Evolutionary conservation across 2,113 vertebrate genomes (phyloP), one percentile per base, ranked within the genome.

Genomic region (Penelope pileata): DNA sequence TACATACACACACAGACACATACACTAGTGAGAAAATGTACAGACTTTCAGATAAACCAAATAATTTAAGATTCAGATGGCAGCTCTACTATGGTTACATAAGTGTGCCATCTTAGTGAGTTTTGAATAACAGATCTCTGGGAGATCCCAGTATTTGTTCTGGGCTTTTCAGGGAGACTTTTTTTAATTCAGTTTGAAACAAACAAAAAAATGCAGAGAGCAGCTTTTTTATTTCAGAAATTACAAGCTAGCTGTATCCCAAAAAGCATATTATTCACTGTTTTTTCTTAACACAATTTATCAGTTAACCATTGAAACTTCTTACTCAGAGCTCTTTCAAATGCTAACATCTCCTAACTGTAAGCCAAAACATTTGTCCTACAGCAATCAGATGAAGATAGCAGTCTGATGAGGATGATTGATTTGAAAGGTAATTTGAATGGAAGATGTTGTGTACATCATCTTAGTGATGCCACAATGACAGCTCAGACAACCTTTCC

Each of bases 371-470:
- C 79, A 93, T 94, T 96, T 96, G 92, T 97, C 92, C 92, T 94
- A 87, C 60, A 83, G 94, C 82, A 93, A 87, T 67, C 75, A 92
- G 87, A 93, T 92, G 45, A 88, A 88, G 96, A 91, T 47, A 96
- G 77, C 64, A 66, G 50, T 89, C 92, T 86, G 94, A 97, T 95
- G 94, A 89, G 59, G 69, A 76, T 94, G 95, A 96, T 95, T 94
- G 97, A 96, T 97, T 59, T 81, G 94, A 90, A 94, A 96, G 90
- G 93, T 95, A 93, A 90, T 94, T 91, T 97, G 90, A 96, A 96
- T 96, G 94, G 97, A 93, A 93, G 92, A 92, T 91, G 92, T 89
- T 88, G 75, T 92, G 86, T 88, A 96, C 88, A 82, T 96, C 93
- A 92, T 95, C 45, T 75, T 91, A 95, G 73, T 94, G 87, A 96